phyloP scores from a whole-genome alignment of 2,113 vertebrate species.

The Pygoscelis adeliae region DNA sequence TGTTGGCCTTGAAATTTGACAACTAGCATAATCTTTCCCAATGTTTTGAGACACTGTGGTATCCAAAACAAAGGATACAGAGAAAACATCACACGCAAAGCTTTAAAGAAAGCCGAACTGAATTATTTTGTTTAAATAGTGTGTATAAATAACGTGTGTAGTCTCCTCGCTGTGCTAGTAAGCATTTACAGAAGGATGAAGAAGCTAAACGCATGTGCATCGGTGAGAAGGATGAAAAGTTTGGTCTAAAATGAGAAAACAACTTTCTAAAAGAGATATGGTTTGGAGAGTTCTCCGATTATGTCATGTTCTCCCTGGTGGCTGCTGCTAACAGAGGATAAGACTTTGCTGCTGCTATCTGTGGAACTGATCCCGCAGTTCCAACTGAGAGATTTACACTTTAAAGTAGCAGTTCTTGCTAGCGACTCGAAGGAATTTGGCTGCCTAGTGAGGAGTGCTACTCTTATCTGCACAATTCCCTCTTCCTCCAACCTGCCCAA shows the following conservation, averaged over 20 bases:
- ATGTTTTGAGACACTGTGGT: not conserved
- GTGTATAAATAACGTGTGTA: rapidly evolving
- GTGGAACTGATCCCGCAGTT: not conserved
- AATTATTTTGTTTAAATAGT: not conserved
- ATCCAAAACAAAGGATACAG: not conserved
- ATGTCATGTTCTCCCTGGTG: not conserved
- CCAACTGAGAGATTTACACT: not conserved
- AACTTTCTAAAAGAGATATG: not conserved
- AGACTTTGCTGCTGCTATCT: not conserved
- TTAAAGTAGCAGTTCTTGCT: not conserved
- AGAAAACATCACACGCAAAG: not conserved
- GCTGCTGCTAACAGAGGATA: not conserved
- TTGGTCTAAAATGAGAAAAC: not conserved
- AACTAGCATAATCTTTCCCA: not conserved
- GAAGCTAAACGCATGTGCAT: rapidly evolving
- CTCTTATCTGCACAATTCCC: not conserved
- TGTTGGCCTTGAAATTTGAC: not conserved
- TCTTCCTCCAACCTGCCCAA: not conserved
- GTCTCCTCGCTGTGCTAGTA: not conserved
- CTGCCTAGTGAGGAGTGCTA: not conserved
- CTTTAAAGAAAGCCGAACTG: not conserved
- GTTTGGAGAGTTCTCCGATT: not conserved
- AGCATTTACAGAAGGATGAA: not conserved
- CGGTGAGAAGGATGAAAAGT: not conserved
- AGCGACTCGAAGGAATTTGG: not conserved